Base-by-base conservation (phyloP, 2,888 invertebrate species). In the Nomada goodeniana region DNA sequence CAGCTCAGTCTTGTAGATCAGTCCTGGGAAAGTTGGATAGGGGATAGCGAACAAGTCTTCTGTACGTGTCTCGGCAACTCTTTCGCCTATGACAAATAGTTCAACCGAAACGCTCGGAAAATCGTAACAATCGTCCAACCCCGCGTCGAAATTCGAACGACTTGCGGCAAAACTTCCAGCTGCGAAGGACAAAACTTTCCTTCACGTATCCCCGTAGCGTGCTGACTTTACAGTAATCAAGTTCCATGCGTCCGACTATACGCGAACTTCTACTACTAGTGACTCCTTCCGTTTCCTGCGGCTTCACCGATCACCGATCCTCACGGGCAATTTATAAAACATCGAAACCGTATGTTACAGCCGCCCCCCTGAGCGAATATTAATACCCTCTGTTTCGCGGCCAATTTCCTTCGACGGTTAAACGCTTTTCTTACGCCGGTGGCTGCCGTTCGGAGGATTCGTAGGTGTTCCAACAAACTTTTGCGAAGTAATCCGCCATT, bases 401-500 rank as follows among this genome's bases (percentile, higher is more conserved):
- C 59, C 47, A 64, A 64, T 44, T 60, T 11, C 53, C n/a, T 23
- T 50, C 36, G 36, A 11, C 50, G 23, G 64, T 67, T 77, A 82
- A 80, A 82, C 76, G 75, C 69, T 73, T 71, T 82, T 71, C 69
- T 59, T 67, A 74, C 72, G 73, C 59, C 59, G 65, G 55, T 63
- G 74, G 61, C 63, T 59, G 59, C 59, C 71, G 82, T 79, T 80
- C 80, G 78, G 78, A 36, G 64, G 82, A 79, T 82, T 77, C 74
- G 81, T 84, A 86, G 79, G 77, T 82, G 76, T 74, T 82, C 72
- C 71, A 74, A 76, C 67, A 88, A 88, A 88, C 78, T 89, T 88
- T 88, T 86, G 78, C 88, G 87, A 89, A 89, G 86, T 89, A 86
- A 85, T 89, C 88, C 90, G 90, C 92, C 92, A 92, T 92, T 85